Evolutionary conservation across 2,113 vertebrate genomes (phyloP).

Genomic region (Psilopsiagon aymara): DNA sequence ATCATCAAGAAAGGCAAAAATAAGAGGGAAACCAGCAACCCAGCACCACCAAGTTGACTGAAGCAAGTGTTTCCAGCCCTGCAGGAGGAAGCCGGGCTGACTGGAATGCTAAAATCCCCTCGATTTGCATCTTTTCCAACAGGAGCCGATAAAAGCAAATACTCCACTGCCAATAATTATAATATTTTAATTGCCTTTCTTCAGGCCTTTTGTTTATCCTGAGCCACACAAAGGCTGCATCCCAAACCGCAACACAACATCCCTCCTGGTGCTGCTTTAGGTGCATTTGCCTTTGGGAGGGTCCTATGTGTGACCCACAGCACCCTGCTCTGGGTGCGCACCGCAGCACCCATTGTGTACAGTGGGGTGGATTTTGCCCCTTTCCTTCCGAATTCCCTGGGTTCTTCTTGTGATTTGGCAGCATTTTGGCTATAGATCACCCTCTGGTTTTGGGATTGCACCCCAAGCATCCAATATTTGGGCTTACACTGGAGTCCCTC

Average conservation of each 20-base stretch:
- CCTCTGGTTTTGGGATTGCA: fast-evolving
- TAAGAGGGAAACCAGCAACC: neutral
- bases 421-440: neutral
- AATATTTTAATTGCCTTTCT: conserved; percentile 76
- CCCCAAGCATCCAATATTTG: neutral
- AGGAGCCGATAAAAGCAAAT: conserved; percentile 68
- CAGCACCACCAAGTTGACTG: conserved; percentile 57
- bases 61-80: conserved; percentile 45
- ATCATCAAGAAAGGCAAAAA: neutral
- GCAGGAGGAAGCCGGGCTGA: conserved; percentile 50
- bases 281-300: fast-evolving
- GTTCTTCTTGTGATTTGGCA: neutral
- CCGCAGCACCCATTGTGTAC: neutral
- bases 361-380: neutral
- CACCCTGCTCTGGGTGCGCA: neutral
- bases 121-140: conserved; percentile 70
- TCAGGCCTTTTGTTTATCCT: conserved; percentile 45
- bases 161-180: conserved; percentile 69
- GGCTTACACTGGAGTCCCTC: fast-evolving
- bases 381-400: neutral
- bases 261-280: neutral
- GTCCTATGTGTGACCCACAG: neutral
- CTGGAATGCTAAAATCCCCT: conserved; percentile 58
- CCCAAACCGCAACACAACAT: neutral
- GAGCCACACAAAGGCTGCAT: neutral